Base-by-base conservation (phyloP, 1,140 invertebrate genomes). In the Diuraphis noxia region DNA sequence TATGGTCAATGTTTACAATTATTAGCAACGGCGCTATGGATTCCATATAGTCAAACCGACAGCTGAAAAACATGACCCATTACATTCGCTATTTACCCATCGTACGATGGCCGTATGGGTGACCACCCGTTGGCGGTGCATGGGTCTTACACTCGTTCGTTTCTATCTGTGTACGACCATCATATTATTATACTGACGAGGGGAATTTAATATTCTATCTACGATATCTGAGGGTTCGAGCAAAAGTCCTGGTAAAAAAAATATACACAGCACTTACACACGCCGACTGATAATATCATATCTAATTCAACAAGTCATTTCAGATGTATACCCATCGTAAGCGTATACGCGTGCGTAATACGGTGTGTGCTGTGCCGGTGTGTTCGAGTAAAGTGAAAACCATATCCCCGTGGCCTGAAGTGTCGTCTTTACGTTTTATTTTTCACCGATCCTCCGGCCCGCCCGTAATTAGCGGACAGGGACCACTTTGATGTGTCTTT, bases 401-500 rank as follows among this genome's bases (percentile, higher is more conserved):
- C 0, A 72, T n/a, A 25, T 41, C 10, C 40, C 81, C 9, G 25
- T 30, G 72, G 34, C 72, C 19, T 79, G 7, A 34, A 30, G 82
- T 43, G 82, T 84, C 82, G 82, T 43, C 40, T 82, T 30, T 36
- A n/a, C n/a, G 30, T 86, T 49, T 86, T 52, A 36, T 86, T 85
- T 46, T 85, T 85, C 82, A 19, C 82, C 82, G n/a, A 34, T 34
- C 40, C 40, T 43, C 41, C 41, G n/a, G 30, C 87, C 21, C 52
- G 6, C 36, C 10, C 19, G 23, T 72, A 49, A 91, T 91, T 82
- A 91, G 77, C 89, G 89, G 89, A 91, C 89, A 30, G 89, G 89
- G 89, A 91, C 89, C 89, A 82, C 89, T 91, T 91, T 36, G 41
- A 81, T 30, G 77, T 81, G 88, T 89, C 63, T 77, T 89, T 89